Evolutionary conservation across 2,797 vertebrate species (phyloP).

Genomic region (Propithecus perrieri): DNA sequence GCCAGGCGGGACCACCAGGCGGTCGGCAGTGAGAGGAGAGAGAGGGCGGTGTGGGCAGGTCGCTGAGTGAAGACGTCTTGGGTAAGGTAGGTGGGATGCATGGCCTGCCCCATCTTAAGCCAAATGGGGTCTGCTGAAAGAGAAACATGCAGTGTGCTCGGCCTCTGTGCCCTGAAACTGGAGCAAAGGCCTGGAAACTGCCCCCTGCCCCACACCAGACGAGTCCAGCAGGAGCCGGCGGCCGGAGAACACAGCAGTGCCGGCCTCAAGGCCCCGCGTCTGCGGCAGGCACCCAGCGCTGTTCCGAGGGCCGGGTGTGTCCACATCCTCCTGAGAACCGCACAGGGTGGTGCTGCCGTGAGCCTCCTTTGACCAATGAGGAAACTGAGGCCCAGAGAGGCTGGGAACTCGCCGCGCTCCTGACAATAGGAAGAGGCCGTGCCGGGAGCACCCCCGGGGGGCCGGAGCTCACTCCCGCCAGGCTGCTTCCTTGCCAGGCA

Average conservation of each 20-base stretch:
- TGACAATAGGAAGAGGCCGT: not conserved
- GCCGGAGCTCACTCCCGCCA: rapidly evolving
- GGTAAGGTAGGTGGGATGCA: not conserved
- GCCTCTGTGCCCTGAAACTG: rapidly evolving
- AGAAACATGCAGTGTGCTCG: rapidly evolving
- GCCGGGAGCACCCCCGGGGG: not conserved
- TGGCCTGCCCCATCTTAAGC: not conserved
- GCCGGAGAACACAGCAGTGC: too few relatives aligned
- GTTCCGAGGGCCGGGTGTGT: rapidly evolving
- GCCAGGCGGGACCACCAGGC: not conserved
- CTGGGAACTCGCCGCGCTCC: not conserved
- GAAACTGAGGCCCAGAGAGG: not conserved
- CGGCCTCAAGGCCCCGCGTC: too few relatives aligned
- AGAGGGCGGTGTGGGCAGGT: not conserved
- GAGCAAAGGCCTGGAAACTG: not conserved
- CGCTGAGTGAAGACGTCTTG: rapidly evolving
- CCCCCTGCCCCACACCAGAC: too few relatives aligned
- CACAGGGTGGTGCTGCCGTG: too few relatives aligned
- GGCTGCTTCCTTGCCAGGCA: not conserved
- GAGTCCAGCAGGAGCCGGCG: too few relatives aligned
- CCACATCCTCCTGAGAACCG: rapidly evolving
- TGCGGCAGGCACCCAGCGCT: too few relatives aligned
- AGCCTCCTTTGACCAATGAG: not conserved
- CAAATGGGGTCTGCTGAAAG: too few relatives aligned
- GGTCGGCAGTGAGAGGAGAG: not conserved